Evolutionary conservation across 2,888 invertebrate genomes (phyloP), one percentile per base, ranked within the genome.

Genomic region (Drosophila mercatorum): DNA sequence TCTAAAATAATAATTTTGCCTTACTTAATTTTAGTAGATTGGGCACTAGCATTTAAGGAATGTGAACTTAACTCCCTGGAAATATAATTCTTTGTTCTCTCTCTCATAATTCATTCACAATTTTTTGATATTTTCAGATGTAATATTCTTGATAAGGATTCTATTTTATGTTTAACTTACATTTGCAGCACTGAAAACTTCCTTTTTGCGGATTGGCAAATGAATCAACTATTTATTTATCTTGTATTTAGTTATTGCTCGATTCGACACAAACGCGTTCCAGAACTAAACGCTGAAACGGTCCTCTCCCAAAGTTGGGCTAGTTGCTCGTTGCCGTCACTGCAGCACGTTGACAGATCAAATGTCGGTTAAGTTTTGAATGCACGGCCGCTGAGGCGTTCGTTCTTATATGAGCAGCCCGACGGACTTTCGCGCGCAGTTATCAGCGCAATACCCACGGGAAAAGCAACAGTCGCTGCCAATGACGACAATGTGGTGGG

Each of bases 291-390:
- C 14, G 22, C 49, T 65, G 22, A 56, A 57, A 53, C 41, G 44
- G n/a, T n/a, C 34, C 17, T 68, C 38, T 63, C 46, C 53, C 61
- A 52, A 47, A 56, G 12, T 40, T 26, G 8, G 43, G 46, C 56
- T 38, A 57, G 17, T 17, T 36, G 6, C 5, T 67, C 46, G 44
- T 12, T 72, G 62, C 56, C 59, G 69, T 62, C 68, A 67, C 68
- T 71, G 65, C 61, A 61, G 67, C 86, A 89, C 89, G 91, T 91
- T 88, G 78, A 90, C 92, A 89, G 91, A 85, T 91, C 91, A 89
- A 87, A 85, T 89, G 92, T 91, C 90, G 89, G 89, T 89, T 90
- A 91, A 84, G 85, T 90, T 92, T 92, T 92, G 91, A 91, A 90
- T 88, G 68, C 74, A 80, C 75, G 76, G 84, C 80, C 85, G 82